Evolutionary conservation across 2,113 vertebrate genomes (phyloP), one percentile per base, ranked within the genome.

Genomic region (Rhipidura dahli): DNA sequence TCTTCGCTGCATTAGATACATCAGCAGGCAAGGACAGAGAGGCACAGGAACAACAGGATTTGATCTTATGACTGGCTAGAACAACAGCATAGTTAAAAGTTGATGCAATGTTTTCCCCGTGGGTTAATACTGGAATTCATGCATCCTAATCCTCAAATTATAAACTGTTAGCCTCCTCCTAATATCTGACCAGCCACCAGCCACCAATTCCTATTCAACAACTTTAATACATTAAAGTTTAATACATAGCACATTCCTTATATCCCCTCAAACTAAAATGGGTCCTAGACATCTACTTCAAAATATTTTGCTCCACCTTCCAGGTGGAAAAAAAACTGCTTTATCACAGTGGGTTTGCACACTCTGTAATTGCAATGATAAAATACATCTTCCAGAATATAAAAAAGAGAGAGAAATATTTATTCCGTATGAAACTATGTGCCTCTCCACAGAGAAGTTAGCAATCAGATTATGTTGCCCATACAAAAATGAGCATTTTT

Each of bases 51-150:
- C 40, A 86, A 92, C 10, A 77, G 68, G 59, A 89, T 89, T 90
- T 81, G 59, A 66, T 87, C 79, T 92, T 71, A 40, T 68, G 86
- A 89, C 39, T 47, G 24, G 11, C 75, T 81, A 83, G 64, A 89
- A 92, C 27, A 92, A 54, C 56, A 78, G 64, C 70, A 70, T 59
- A 71, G 85, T 56, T 90, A 89, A 89, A 90, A 17, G n/a, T 33
- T 91, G 64, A 94, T 83, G 80, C 51, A 87, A 37, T 44, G 54
- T 56, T 73, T 94, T 90, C 51, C 77, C 75, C 27, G 9, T 21
- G 56, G 44, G 14, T 75, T 87, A 75, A 83, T 59, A 77, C 23
- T 70, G 72, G 66, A 83, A 92, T 69, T 63, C 59, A 57, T 5
- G 13, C 23, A 50, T 47, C 51, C 47, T 90, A 61, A 89, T 93